These are phyloP conservation scores for Melanerpes formicivorus DNA, from an alignment of 2,113 vertebrate species.

Conservation along the genomic window DNA sequence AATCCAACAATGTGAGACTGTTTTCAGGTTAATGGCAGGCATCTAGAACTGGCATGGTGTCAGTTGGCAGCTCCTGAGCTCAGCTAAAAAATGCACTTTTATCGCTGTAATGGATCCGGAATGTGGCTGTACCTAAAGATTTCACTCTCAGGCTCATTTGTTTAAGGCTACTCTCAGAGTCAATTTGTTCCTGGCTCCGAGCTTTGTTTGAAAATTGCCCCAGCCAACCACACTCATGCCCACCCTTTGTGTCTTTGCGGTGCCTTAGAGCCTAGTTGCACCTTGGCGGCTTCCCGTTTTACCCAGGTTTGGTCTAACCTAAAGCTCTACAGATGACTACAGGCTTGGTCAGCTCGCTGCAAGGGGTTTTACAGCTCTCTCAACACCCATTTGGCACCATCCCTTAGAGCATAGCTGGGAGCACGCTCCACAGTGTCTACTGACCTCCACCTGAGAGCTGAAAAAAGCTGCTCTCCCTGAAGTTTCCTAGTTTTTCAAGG, in stretches of 20 bases:
- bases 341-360: background rate
- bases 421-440: background rate
- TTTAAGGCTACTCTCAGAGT: background rate
- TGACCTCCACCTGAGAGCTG: background rate
- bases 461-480: background rate
- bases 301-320: background rate
- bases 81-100: constrained; percentile 12
- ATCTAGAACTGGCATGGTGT: constrained; percentile 32
- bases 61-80: constrained; percentile 51
- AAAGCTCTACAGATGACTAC: background rate
- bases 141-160: background rate
- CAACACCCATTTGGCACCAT: background rate
- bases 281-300: background rate
- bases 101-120: background rate
- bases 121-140: background rate
- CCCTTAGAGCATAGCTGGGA: background rate
- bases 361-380: background rate
- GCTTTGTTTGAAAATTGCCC: background rate
- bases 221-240: background rate
- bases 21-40: constrained; percentile 64
- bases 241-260: accelerated
- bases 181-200: background rate
- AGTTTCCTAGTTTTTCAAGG: background rate
- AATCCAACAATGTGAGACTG: constrained; percentile 63
- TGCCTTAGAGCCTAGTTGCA: accelerated